Evolutionary conservation across 2,797 vertebrate species (phyloP), one percentile per base, ranked within the genome.

Genomic region (Bryconaethiops microstoma): DNA sequence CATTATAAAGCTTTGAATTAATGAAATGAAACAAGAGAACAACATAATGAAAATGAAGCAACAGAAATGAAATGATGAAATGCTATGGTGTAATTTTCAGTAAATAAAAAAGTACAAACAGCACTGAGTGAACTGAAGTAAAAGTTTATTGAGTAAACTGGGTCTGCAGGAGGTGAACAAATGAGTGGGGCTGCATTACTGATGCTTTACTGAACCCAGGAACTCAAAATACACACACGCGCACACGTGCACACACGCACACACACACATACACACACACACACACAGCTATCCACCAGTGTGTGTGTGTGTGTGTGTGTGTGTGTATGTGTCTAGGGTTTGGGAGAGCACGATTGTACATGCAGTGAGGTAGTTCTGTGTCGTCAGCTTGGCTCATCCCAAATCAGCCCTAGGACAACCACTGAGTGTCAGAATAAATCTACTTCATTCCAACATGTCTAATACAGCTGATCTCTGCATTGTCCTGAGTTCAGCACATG

Each of bases 361-460:
- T 84, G 81, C 45, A 62, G 80, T 82, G 54, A 86, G 90, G 90
- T 82, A 85, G 63, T 91, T 92, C 90, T 90, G 83, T 83, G 85
- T 88, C 92, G 90, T 93, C 91, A 92, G 87, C 89, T 91, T 91
- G 87, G 91, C 92, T 92, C 85, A 81, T 88, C 86, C 85, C 81
- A 85, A 89, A 91, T 92, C 91, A 87, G 93, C 91, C 85, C 35
- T 42, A 67, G 85, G 86, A 90, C 90, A 89, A 89, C 90, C 91
- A 80, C 80, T 85, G 84, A 82, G 88, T 90, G 91, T 92, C 93
- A 92, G 86, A 67, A 89, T 52, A 85, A 86, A 88, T 93, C 91
- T 92, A 89, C 90, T 90, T 95, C 92, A 92, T 89, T 85, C 89
- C 93, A 88, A 89, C 90, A 90, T 88, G 87, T 85, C 84, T 86